Conservation (phyloP, 2,888 invertebrate genomes). For the Catocala nupta region DNA sequence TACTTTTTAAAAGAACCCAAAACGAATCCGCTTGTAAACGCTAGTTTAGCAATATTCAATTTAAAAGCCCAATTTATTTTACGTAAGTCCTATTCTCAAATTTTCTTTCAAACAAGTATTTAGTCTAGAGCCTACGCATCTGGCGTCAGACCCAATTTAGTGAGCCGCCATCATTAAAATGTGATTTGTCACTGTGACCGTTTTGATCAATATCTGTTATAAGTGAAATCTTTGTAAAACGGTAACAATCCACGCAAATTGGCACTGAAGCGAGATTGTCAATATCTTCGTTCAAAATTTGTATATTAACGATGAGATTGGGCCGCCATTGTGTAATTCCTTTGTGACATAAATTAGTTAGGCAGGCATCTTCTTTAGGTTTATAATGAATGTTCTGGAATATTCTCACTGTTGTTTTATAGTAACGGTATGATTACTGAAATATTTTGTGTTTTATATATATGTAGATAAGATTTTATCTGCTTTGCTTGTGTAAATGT, state of each 20-base stretch:
- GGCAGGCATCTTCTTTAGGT: conserved; percentile 18
- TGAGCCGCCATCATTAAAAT: conserved; percentile 21
- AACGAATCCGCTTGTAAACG: too few relatives aligned
- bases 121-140: too few relatives aligned
- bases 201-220: conserved; percentile 29
- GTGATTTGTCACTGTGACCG: conserved; percentile 13
- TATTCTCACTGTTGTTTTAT: too few relatives aligned
- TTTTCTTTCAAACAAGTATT: too few relatives aligned
- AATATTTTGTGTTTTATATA: too few relatives aligned
- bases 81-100: too few relatives aligned
- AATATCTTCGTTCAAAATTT: conserved; percentile 38
- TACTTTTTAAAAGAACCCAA: too few relatives aligned
- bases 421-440: too few relatives aligned
- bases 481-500: too few relatives aligned
- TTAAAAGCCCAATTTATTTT: too few relatives aligned
- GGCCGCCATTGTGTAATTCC: conserved; percentile 18
- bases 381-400: conserved; percentile 19
- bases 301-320: conserved; percentile 25
- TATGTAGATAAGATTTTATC: too few relatives aligned
- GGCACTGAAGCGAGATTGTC: conserved; percentile 31
- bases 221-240: conserved; percentile 16
- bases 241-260: conserved; percentile 48
- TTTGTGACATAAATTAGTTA: conserved; percentile 29
- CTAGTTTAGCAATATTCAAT: too few relatives aligned
- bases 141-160: conserved; percentile 6